Percentiles rank a stretch among this genome's conserved stretches.
Evolutionary conservation across 2,888 invertebrate genomes (phyloP).

Genomic region (Hirtodrosophila trivittata): DNA sequence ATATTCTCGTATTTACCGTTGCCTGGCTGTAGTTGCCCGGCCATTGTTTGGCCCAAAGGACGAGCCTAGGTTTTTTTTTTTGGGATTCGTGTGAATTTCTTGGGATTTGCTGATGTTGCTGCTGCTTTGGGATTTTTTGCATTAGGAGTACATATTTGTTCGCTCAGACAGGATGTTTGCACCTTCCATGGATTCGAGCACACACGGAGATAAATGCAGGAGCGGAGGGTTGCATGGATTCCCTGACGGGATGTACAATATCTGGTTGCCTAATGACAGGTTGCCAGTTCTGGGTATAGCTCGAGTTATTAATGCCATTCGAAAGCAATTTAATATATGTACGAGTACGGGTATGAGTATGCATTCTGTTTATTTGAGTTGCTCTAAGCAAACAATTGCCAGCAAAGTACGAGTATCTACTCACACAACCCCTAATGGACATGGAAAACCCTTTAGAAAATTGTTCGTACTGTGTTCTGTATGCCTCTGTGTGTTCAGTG

Average conservation of each 20-base stretch:
- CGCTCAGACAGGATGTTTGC: constrained; percentile 72
- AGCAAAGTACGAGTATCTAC: constrained; percentile 15
- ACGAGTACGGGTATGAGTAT: constrained; percentile 16
- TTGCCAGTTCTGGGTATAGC: constrained; percentile 41
- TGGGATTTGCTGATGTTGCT: constrained; percentile 35
- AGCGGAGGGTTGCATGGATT: constrained; percentile 22
- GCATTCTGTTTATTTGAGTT: constrained; percentile 43
- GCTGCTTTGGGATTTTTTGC: constrained; percentile 35
- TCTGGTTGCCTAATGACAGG: constrained; percentile 71
- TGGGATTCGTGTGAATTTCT: constrained; percentile 61
- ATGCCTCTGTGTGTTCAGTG: constrained; percentile 1
- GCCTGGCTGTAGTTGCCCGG: constrained; percentile 3
- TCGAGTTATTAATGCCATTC: constrained; percentile 70
- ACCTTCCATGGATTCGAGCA: constrained; percentile 57
- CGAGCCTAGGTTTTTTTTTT: constrained; percentile 21
- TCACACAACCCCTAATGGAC: constrained; percentile 60
- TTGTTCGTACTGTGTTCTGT: constrained; percentile 33
- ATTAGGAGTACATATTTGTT: constrained; percentile 21
- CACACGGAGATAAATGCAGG: constrained; percentile 5
- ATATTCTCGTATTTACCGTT: constrained; percentile 61
- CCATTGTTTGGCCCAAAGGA: constrained; percentile 47
- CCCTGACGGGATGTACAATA: constrained; percentile 2
- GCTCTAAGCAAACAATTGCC: constrained; percentile 54
- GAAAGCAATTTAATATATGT: constrained; percentile 73
- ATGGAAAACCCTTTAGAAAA: constrained; percentile 63